A percentile compares a stretch with the other conserved stretches of the same genome.
Conservation (phyloP, 2,113 vertebrate species). For the Hymenochirus boettgeri region DNA sequence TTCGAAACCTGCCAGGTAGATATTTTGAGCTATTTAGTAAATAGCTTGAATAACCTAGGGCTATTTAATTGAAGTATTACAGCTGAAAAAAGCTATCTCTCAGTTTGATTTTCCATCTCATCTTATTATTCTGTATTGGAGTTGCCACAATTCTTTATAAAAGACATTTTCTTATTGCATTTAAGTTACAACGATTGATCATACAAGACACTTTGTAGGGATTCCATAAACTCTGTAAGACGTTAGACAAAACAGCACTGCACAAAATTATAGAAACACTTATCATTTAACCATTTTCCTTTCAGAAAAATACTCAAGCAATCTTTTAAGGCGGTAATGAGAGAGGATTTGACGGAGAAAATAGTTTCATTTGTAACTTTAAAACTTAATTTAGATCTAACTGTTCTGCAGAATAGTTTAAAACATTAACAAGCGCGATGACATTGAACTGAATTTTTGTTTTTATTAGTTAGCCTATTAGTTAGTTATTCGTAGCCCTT, state of each 20-base stretch:
- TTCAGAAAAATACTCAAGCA: constrained; percentile 48
- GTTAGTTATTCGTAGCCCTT: too few relatives aligned
- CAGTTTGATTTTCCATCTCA: constrained; percentile 41
- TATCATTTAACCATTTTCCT: constrained; percentile 49
- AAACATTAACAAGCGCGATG: constrained; percentile 3
- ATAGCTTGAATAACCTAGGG: constrained; percentile 50
- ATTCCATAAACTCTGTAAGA: constrained; percentile 48
- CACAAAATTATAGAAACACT: constrained; percentile 31
- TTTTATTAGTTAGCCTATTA: too few relatives aligned
- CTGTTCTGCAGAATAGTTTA: not conserved
- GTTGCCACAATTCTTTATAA: constrained; percentile 53
- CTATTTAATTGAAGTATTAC: constrained; percentile 48
- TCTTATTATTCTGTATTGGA: constrained; percentile 43
- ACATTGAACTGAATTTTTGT: too few relatives aligned
- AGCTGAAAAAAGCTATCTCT: constrained; percentile 39
- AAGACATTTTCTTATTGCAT: constrained; percentile 47
- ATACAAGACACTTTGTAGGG: constrained; percentile 48
- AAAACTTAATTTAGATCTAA: constrained; percentile 48
- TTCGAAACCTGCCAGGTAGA: constrained; percentile 46
- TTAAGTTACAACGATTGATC: constrained; percentile 53
- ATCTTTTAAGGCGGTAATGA: constrained; percentile 50
- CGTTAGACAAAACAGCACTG: constrained; percentile 41
- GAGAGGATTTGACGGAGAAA: constrained; percentile 53
- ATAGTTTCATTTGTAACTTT: constrained; percentile 54
- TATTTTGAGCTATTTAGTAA: constrained; percentile 50